Base-by-base conservation (phyloP, 2,113 vertebrate species). In the Erythrolamprus reginae region DNA sequence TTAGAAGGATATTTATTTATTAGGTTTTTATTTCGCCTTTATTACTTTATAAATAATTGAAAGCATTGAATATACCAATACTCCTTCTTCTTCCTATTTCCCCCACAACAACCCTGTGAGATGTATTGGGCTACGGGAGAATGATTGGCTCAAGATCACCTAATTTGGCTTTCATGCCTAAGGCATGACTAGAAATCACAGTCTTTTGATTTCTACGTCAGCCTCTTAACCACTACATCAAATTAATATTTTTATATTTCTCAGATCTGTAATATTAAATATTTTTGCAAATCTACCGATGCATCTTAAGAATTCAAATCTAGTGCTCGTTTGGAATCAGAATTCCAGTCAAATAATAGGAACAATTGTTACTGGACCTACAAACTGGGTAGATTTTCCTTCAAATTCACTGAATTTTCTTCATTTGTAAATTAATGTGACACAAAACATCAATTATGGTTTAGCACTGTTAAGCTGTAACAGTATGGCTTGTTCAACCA, bases 1-100 rank as follows among this genome's bases (percentile, higher is more conserved):
- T 99, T 99, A 93, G 19, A 94, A 97, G 50, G 91, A 90, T 1
- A 95, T 92, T 92, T 6, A 50, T 65, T 58, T 58, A 65, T 65
- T n/a, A n/a, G 4, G 10, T 15, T 65, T n/a, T 65, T 65, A 65
- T n/a, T n/a, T 4, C 28, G 12, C 2, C 61, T 65, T 65, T 65
- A n/a, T n/a, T 65, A 5, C 5, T 65, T 65, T 65, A 65, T 15
- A 65, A 15, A 65, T 65, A 65, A 65, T 65, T 65, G 28, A 65
- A 65, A 65, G 28, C 61, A n/a, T 15, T n/a, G 28, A 65, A 65
- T 65, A 65, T n/a, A 65, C 28, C 12, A 65, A 15, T 65, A 65
- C 61, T 65, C 28, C 61, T 65, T n/a, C 28, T 12, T 65, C 61
- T 65, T n/a, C 61, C 61, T n/a, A 13, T 65, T n/a, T n/a, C 5